Base-by-base conservation (phyloP, 64 coral and sea anemone genomes). In the Pocillopora verrucosa region DNA sequence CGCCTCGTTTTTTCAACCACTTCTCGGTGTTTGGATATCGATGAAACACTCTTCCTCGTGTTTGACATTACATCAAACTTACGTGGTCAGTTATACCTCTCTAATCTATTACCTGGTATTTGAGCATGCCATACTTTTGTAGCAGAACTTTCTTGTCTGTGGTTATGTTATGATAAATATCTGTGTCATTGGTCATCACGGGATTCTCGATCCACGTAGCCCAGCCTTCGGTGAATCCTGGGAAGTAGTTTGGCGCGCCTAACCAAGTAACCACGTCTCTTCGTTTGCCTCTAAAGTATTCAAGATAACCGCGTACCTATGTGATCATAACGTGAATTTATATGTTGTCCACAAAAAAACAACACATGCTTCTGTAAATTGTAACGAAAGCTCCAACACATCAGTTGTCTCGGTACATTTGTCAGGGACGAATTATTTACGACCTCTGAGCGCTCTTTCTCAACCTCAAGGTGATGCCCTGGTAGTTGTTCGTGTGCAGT, bases 141-240 rank as follows among this genome's bases (percentile, higher is more conserved):
- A 90, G n/a, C 15, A 61, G 30, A 67, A 74, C 79, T 1, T 58
- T 58, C 56, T 78, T 78, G 76, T 78, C 20, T n/a, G n/a, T n/a
- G 24, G 76, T 59, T 11, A 7, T 67, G 57, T 90, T 45, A 16
- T 26, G 22, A 36, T 90, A 90, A 60, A 74, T 57, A 68, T 90
- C 89, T 26, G 80, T 72, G 41, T 90, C 89, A 56, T 75, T n/a
- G 10, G 58, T 63, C 26, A 83, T 15, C 13, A 90, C 25, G 11
- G 89, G 89, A 73, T 72, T 34, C 35, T 90, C 89, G 25, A 70
- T 41, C 10, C 83, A 90, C 11, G 89, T 83, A 5, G 89, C 89
- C 89, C 89, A 90, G 7, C 89, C 89, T 37, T 90, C 89, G 17
- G 73, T 90, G 79, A 90, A 90, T 38, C 78, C 77, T 69, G 89